Percentiles rank a stretch among this genome's conserved stretches.
Conservation (phyloP, 2,888 invertebrate species). For the Andrena hattorfiana region DNA sequence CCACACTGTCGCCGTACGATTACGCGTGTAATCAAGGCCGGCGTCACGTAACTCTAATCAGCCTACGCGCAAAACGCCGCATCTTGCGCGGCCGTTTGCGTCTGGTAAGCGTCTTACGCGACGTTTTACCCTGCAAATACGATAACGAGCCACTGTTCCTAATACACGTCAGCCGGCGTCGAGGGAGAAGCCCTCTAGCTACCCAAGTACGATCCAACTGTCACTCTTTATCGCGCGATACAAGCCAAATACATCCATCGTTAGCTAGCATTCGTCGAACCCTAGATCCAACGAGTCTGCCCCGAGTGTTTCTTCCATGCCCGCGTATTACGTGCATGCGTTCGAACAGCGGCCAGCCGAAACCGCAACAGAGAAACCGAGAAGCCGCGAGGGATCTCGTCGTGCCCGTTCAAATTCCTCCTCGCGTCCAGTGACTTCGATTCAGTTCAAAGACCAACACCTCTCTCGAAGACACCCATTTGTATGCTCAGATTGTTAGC, state of each 20-base stretch:
- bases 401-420: background rate
- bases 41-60: constrained; percentile 61
- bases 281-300: background rate
- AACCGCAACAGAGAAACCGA: constrained; percentile 48
- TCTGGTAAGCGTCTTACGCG: constrained; percentile 43
- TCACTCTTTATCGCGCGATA: no score
- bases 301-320: background rate
- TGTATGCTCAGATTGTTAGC: no score
- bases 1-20: constrained; percentile 35
- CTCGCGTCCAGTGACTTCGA: background rate
- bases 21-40: constrained; percentile 57
- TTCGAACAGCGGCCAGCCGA: background rate
- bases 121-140: constrained; percentile 29
- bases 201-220: background rate
- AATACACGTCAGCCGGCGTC: constrained; percentile 7
- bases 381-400: constrained; percentile 31
- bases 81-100: background rate
- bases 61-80: constrained; percentile 33
- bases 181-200: background rate
- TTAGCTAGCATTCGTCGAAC: background rate
- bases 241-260: background rate
- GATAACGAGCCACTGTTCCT: constrained; percentile 36
- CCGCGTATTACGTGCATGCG: no score
- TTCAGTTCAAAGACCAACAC: background rate
- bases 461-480: no score